phyloP scores from a whole-genome alignment of 2,113 vertebrate genomes.

The Ochotona curzoniae region DNA sequence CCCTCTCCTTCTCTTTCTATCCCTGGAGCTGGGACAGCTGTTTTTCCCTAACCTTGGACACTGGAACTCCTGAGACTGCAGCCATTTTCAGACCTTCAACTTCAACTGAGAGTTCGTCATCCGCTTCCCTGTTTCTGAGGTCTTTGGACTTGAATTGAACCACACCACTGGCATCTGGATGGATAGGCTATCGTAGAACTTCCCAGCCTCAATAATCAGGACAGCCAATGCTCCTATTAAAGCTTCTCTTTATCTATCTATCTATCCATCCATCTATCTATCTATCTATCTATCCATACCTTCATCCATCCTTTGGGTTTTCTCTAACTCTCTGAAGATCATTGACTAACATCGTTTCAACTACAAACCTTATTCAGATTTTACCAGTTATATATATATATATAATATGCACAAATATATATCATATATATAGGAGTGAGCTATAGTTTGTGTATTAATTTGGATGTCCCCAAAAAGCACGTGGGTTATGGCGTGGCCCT shows the following conservation, averaged over 20 bases:
- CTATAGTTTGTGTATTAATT: too few species aligned
- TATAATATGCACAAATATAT: too few species aligned
- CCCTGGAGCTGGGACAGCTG: not conserved
- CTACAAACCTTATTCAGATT: not conserved
- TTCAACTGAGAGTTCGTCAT: not conserved
- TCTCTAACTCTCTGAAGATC: not conserved
- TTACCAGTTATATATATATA: not conserved
- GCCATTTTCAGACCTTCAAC: not conserved
- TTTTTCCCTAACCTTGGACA: not conserved
- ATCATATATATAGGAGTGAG: too few species aligned
- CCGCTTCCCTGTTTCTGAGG: not conserved
- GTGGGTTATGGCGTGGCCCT: too few species aligned
- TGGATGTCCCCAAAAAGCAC: too few species aligned
- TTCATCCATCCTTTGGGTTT: too few species aligned
- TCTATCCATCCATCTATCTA: not conserved
- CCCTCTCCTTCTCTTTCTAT: too few species aligned
- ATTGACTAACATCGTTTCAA: not conserved
- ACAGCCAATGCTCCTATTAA: not conserved
- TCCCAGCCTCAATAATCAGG: not conserved
- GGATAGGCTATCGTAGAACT: not conserved
- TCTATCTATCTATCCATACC: not conserved
- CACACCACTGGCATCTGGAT: not conserved
- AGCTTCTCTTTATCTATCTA: not conserved
- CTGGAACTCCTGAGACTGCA: too few species aligned
- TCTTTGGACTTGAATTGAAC: too few species aligned